A percentile compares a stretch with the other conserved stretches of the same genome.
Evolutionary conservation across 2,888 invertebrate genomes (phyloP).

Genomic region (Lycia hirtaria): DNA sequence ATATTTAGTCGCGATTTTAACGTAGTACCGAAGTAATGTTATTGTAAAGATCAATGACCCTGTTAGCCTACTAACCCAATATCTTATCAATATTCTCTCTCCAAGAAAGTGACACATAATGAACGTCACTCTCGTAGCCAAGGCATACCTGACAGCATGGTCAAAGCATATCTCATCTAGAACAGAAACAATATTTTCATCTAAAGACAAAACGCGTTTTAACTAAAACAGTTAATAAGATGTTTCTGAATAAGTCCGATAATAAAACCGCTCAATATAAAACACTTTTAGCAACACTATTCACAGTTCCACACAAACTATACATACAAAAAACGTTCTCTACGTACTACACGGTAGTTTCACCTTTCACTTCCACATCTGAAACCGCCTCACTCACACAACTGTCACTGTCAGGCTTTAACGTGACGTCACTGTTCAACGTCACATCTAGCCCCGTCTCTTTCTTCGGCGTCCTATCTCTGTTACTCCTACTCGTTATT

Average conservation of each 20-base stretch:
- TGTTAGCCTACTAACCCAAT: too few relatives aligned
- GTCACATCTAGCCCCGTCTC: conserved; percentile 70
- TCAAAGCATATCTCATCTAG: too few relatives aligned
- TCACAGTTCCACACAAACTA: conserved; percentile 9
- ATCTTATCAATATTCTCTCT: too few relatives aligned
- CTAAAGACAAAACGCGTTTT: neutral
- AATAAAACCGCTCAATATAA: conserved; percentile 20
- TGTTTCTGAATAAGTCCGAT: conserved; percentile 1
- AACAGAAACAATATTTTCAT: too few relatives aligned
- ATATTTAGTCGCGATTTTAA: too few relatives aligned
- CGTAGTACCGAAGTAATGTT: too few relatives aligned
- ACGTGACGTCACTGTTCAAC: conserved; percentile 75
- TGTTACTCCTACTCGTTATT: conserved; percentile 79
- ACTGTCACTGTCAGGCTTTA: conserved; percentile 80
- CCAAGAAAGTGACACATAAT: too few relatives aligned
- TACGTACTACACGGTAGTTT: conserved; percentile 71
- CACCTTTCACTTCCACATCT: conserved; percentile 69
- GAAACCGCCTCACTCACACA: conserved; percentile 80
- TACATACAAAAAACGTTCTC: too few relatives aligned
- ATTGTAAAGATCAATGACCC: too few relatives aligned
- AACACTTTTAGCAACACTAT: conserved; percentile 28
- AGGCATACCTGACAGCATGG: too few relatives aligned
- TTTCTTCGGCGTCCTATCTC: conserved; percentile 62
- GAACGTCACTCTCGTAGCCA: too few relatives aligned
- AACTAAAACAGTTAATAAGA: conserved; percentile 1